Percentiles rank a stretch among this genome's conserved stretches.
These are phyloP conservation scores for Sthenelais limicola DNA, from an alignment of 2,888 invertebrate species.

Conservation along the genomic window DNA sequence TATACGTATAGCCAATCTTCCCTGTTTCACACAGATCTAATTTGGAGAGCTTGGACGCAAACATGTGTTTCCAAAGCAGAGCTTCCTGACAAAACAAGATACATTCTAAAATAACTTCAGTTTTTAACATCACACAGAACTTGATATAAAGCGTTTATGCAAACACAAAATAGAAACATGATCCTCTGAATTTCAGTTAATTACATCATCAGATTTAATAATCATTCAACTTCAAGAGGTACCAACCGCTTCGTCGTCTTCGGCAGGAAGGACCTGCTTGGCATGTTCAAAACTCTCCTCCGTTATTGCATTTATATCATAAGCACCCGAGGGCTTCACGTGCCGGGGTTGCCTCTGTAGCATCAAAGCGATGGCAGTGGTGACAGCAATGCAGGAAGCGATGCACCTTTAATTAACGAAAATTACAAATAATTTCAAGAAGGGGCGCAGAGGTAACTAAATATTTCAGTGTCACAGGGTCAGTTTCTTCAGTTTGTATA, in stretches of 20 bases:
- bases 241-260: background rate
- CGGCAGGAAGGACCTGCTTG: constrained; percentile 1
- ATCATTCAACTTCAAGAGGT: no score
- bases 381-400: constrained; percentile 22
- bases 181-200: no score
- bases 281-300: constrained; percentile 4
- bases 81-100: background rate
- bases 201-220: no score
- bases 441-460: no score
- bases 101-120: no score
- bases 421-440: no score
- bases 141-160: no score
- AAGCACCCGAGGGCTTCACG: background rate
- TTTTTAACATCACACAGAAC: no score
- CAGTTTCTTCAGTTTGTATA: no score
- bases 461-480: no score
- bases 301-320: background rate
- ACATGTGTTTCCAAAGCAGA: constrained; percentile 39
- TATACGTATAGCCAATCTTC: constrained; percentile 62
- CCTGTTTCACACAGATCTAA: constrained; percentile 60
- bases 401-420: constrained; percentile 18
- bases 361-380: constrained; percentile 19
- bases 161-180: no score
- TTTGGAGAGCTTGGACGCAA: constrained; percentile 53
- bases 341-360: constrained; percentile 4